Conservation (phyloP, 2,113 vertebrate species). For the Brachyistius frenatus region DNA sequence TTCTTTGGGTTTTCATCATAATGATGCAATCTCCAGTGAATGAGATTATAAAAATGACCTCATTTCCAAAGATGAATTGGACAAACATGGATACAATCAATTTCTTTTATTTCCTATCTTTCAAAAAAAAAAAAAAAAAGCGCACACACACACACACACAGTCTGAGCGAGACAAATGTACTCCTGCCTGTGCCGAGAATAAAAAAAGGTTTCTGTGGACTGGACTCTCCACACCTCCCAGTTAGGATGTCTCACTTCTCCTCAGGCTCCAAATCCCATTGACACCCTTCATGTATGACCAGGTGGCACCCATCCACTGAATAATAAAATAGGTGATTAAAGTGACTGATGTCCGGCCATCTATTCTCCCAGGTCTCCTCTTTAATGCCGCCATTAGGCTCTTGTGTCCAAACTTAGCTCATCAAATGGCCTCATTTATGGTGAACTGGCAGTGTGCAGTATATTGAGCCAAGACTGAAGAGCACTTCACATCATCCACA, state of each 20-base stretch:
- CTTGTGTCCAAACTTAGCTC: conserved; percentile 82
- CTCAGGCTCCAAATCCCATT: conserved; percentile 54
- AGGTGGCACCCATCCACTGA: conserved; percentile 77
- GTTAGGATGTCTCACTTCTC: conserved; percentile 38
- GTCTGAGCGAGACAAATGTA: conserved; percentile 49
- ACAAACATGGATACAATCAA: conserved; percentile 63
- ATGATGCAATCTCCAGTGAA: conserved; percentile 64
- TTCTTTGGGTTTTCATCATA: conserved; percentile 65
- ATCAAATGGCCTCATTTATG: conserved; percentile 79
- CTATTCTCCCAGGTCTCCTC: conserved; percentile 72
- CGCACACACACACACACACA: conserved; percentile 37
- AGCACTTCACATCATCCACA: conserved; percentile 66
- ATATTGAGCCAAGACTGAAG: conserved; percentile 64
- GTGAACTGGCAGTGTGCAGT: conserved; percentile 66
- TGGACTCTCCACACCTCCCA: conserved; percentile 26
- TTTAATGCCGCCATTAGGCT: conserved; percentile 77
- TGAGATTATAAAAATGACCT: conserved; percentile 68
- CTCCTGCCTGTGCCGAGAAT: conserved; percentile 41
- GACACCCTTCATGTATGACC: conserved; percentile 78
- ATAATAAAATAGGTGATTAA: conserved; percentile 84
- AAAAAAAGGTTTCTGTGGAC: conserved; percentile 46
- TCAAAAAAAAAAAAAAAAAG: conserved; percentile 48
- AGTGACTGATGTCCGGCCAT: conserved; percentile 80
- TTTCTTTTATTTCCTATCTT: conserved; percentile 71
- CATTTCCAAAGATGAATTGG: conserved; percentile 68